phyloP scores from a whole-genome alignment of 2,797 vertebrate genomes.

The Squalus acanthias region DNA sequence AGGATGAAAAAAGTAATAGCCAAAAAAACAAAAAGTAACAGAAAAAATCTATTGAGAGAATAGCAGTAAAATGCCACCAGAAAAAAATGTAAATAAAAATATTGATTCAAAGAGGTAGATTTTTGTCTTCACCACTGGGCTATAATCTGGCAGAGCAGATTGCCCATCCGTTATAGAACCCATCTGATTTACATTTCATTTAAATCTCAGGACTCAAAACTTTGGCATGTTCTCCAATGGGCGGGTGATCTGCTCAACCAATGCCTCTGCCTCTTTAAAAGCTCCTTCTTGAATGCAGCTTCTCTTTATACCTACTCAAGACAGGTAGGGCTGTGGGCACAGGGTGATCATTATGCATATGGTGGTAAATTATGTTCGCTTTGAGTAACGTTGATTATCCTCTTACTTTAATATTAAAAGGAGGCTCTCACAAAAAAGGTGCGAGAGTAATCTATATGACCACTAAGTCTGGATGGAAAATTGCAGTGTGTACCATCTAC shows the following conservation, averaged over 20 bases:
- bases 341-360: not conserved
- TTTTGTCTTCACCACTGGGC: too few relatives aligned
- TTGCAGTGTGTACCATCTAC: not conserved
- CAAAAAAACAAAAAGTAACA: not conserved
- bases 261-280: not conserved
- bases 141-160: too few relatives aligned
- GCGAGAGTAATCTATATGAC: not conserved
- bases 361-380: not conserved
- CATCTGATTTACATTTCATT: not conserved
- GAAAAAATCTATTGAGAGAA: not conserved
- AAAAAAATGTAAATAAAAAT: not conserved
- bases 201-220: not conserved
- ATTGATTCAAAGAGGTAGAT: not conserved
- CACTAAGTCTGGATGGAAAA: not conserved
- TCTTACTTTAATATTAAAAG: not conserved
- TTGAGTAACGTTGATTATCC: not conserved
- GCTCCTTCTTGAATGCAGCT: not conserved
- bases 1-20: not conserved
- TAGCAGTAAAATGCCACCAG: not conserved
- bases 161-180: not conserved
- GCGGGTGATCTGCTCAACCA: not conserved
- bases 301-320: not conserved
- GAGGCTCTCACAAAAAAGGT: not conserved
- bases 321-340: not conserved
- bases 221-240: not conserved